Evolutionary conservation across 2,888 invertebrate genomes (phyloP).

Genomic region (Ceraclea dissimilis): DNA sequence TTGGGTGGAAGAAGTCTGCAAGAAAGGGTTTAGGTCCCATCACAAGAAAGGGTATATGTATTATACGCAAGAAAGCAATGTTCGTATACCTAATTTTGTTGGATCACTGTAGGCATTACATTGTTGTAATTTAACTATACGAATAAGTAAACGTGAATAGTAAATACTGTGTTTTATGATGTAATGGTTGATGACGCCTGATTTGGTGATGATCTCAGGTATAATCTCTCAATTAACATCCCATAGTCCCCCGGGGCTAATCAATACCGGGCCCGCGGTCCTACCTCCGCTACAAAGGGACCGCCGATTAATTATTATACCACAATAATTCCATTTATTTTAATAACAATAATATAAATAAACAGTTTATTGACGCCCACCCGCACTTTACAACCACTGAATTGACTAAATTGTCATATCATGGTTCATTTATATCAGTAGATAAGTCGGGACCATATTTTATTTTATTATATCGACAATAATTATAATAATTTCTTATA

Average conservation of each 20-base stretch:
- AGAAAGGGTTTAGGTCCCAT: no score
- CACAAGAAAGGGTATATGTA: no score
- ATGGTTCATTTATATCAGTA: neutral
- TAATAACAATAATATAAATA: slow-evolving; percentile 3
- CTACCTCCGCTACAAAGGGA: neutral
- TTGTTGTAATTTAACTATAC: no score
- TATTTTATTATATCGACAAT: no score
- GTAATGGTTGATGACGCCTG: neutral
- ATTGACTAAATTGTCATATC: neutral
- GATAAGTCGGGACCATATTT: no score
- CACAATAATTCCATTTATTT: slow-evolving; percentile 1
- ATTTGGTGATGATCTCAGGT: neutral
- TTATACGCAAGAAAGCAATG: no score
- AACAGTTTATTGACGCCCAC: slow-evolving; percentile 4
- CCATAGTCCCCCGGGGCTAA: neutral
- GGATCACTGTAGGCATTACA: no score
- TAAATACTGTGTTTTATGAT: no score
- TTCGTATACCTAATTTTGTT: no score
- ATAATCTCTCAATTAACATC: slow-evolving; percentile 5
- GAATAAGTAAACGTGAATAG: no score
- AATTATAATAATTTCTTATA: no score
- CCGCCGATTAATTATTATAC: slow-evolving; percentile 2
- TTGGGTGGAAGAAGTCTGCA: no score
- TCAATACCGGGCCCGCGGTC: neutral
- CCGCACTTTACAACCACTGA: slow-evolving; percentile 5